These are phyloP conservation scores for Luperina nickerlii DNA, from an alignment of 2,888 invertebrate genomes.

Conservation along the genomic window DNA sequence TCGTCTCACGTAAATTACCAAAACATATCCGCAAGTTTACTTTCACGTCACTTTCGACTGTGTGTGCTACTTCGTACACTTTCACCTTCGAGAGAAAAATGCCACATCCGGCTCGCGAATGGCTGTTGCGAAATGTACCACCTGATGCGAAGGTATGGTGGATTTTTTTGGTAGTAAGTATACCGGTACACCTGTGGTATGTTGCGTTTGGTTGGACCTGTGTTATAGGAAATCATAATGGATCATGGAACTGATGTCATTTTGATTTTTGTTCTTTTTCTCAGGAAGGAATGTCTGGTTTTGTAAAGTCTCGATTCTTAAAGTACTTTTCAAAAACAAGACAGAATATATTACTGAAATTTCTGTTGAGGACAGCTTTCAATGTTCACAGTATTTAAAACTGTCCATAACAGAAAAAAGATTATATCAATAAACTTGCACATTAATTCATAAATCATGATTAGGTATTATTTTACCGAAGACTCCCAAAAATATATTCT, in stretches of 20 bases:
- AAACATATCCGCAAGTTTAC: conserved; percentile 71
- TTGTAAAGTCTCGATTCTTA: not conserved
- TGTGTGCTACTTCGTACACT: conserved; percentile 73
- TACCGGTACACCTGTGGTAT: conserved; percentile 31
- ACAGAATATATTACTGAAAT: not conserved
- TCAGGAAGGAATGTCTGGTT: not conserved
- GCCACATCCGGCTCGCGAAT: conserved; percentile 78
- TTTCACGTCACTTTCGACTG: conserved; percentile 82
- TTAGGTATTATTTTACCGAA: not conserved
- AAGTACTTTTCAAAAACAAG: not conserved
- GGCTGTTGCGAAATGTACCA: conserved; percentile 74
- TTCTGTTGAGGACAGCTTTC: not conserved
- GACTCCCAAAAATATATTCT: not conserved
- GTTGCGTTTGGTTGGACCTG: not conserved
- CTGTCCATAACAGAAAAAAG: not conserved
- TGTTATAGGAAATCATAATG: not conserved
- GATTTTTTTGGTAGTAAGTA: conserved; percentile 47
- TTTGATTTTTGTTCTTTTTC: not conserved
- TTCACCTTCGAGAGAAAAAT: conserved; percentile 81
- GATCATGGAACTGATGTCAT: not conserved
- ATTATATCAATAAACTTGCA: not conserved
- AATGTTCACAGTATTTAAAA: not conserved
- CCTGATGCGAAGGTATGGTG: conserved; percentile 68
- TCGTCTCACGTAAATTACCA: conserved; percentile 68
- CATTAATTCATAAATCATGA: not conserved